Conservation (phyloP, 2,797 vertebrate species). For the Anolis apletophallus region DNA sequence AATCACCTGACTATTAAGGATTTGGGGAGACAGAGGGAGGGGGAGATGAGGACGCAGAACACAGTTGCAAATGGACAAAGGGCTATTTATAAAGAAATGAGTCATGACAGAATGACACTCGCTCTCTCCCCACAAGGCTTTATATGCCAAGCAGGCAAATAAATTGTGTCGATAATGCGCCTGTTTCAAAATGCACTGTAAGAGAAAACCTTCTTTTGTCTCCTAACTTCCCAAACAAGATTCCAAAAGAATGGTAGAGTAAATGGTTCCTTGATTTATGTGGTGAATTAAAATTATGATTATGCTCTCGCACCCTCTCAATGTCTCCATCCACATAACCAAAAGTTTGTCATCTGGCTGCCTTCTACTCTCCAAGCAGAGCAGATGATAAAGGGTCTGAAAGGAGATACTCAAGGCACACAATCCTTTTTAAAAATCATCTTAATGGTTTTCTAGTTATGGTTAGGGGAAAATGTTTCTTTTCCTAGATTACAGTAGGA, state of each 20-base stretch:
- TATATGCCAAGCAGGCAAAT: constrained; percentile 32
- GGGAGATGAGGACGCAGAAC: not conserved
- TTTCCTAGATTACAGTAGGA: not conserved
- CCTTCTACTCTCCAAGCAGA: not conserved
- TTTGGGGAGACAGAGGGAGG: not conserved
- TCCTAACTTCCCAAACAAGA: constrained; percentile 13
- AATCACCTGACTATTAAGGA: constrained; percentile 28
- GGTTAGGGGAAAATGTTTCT: not conserved
- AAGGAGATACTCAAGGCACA: not conserved
- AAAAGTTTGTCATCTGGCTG: constrained; percentile 23
- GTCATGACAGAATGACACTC: constrained; percentile 11
- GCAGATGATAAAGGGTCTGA: not conserved
- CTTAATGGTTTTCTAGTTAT: not conserved
- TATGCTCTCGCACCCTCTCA: not conserved
- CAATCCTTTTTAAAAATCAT: not conserved
- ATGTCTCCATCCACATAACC: constrained; percentile 9
- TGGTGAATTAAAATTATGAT: constrained; percentile 17
- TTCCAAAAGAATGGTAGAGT: not conserved
- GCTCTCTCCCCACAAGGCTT: not conserved
- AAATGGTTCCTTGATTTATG: not conserved
- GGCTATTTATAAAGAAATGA: constrained; percentile 45
- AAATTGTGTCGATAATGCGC: constrained; percentile 27
- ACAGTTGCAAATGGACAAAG: constrained; percentile 38
- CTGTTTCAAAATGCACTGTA: constrained; percentile 23
- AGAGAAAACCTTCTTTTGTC: constrained; percentile 12